These are phyloP conservation scores for Misgurnus anguillicaudatus DNA, from an alignment of 2,113 vertebrate genomes.

Conservation along the genomic window DNA sequence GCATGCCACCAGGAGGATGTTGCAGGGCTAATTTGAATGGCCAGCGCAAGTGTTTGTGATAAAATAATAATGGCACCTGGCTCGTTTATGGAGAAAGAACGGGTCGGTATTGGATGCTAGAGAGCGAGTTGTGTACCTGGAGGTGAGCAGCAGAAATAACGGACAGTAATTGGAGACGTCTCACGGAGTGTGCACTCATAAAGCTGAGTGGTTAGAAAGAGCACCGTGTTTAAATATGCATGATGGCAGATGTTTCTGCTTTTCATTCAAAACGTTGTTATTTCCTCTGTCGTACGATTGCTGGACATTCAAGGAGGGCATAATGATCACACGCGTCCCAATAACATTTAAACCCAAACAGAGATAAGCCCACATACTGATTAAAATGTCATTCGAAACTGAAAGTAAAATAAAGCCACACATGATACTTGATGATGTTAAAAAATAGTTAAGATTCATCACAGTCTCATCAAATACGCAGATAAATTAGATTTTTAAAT, in stretches of 20 bases:
- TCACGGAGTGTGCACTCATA: slow-evolving; percentile 34
- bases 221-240: slow-evolving; percentile 47
- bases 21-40: slow-evolving; percentile 37
- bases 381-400: too few species aligned
- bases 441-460: too few species aligned
- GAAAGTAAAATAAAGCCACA: too few species aligned
- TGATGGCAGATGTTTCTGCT: slow-evolving; percentile 46
- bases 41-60: slow-evolving; percentile 26
- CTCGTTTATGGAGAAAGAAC: slow-evolving; percentile 9
- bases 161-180: slow-evolving; percentile 39
- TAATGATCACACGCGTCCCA: neutral
- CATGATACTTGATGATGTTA: too few species aligned
- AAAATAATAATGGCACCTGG: slow-evolving; percentile 34
- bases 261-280: slow-evolving; percentile 39
- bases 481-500: too few species aligned
- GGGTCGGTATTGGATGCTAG: slow-evolving; percentile 23
- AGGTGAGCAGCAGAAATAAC: slow-evolving; percentile 42
- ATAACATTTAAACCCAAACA: neutral
- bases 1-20: slow-evolving; percentile 25
- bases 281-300: slow-evolving; percentile 30
- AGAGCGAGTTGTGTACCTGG: slow-evolving; percentile 35
- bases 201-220: slow-evolving; percentile 36
- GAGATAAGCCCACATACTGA: neutral
- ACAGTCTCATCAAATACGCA: too few species aligned
- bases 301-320: neutral